Evolutionary conservation across 2,113 vertebrate species (phyloP).

Genomic region (Castor canadensis): DNA sequence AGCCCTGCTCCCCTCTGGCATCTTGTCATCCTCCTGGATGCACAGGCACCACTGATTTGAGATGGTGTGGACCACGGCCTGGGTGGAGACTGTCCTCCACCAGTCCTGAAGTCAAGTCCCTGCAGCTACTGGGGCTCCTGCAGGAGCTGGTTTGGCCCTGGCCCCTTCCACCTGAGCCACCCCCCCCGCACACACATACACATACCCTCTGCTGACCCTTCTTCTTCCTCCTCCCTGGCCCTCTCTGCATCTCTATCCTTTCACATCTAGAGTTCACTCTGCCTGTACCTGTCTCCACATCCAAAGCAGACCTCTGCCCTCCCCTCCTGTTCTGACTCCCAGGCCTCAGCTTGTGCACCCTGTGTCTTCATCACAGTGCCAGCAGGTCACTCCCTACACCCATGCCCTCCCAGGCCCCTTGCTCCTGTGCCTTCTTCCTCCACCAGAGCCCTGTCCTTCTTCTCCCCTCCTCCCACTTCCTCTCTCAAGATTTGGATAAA

Average conservation of each 20-base stretch:
- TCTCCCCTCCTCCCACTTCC: background rate
- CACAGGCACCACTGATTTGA: background rate
- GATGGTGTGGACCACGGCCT: background rate
- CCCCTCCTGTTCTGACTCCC: background rate
- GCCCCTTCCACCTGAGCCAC: too few relatives aligned
- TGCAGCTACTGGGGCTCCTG: too few relatives aligned
- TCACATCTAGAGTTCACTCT: fast-evolving
- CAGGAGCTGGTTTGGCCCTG: background rate
- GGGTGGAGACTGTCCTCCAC: background rate
- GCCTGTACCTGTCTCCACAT: too few relatives aligned
- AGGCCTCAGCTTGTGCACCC: too few relatives aligned
- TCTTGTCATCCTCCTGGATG: too few relatives aligned
- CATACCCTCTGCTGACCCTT: too few relatives aligned
- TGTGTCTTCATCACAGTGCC: fast-evolving
- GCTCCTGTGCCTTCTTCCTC: background rate
- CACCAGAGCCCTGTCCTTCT: fast-evolving
- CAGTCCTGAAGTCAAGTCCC: too few relatives aligned
- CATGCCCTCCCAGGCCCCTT: background rate
- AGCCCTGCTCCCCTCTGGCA: background rate
- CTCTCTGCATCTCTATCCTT: background rate
- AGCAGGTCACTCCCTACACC: background rate
- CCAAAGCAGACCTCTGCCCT: background rate
- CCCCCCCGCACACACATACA: too few relatives aligned
- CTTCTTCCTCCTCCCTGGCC: background rate
- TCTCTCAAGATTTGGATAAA: background rate